Evolutionary conservation across 1,140 invertebrate species (phyloP), one percentile per base, ranked within the genome.

Genomic region (Psix sp.): DNA sequence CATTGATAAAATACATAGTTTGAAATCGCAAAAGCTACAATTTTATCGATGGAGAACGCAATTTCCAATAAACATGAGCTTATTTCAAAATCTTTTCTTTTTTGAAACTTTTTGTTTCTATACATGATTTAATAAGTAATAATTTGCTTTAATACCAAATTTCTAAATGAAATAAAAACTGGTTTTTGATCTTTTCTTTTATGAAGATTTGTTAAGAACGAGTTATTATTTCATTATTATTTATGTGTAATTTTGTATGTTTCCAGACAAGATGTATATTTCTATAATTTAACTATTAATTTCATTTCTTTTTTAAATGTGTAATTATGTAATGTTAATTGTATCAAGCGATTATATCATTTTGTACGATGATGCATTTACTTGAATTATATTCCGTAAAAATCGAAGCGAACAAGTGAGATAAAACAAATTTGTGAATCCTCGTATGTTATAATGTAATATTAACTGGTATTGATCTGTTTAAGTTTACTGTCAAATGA

Each of bases 1-100:
- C 46, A 52, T 76, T 51, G 54, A 78, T 60, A 54, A 67, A 73
- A 75, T 77, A 72, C 77, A 77, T 78, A 71, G 70, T 77, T 77
- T 79, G 45, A 73, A 68, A 76, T 71, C 62, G 67, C 49, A 39
- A 67, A 80, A 48, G 74, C 71, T 78, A 73, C 62, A 54, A 62
- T 78, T 74, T 77, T 81, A 71, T 67, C 63, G 33, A 59, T 26
- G 52, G 74, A 56, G 68, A 51, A 75, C 51, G 29, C 3, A 54
- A 73, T 79, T 76, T 77, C 31, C 60, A 81, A 77, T 76, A 72
- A 76, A 73, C 73, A 52, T 31, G 63, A 79, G 43, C 38, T 78
- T 49, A 73, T 74, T 77, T 76, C 45, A 49, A 57, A 71, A 14
- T 36, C n/a, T n/a, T n/a, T 33, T 16, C 18, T 49, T 14, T 26